A percentile compares a stretch with the other conserved stretches of the same genome.
These are phyloP conservation scores for Acrobeloides nanus DNA, from an alignment of 2,888 invertebrate species.

Conservation along the genomic window DNA sequence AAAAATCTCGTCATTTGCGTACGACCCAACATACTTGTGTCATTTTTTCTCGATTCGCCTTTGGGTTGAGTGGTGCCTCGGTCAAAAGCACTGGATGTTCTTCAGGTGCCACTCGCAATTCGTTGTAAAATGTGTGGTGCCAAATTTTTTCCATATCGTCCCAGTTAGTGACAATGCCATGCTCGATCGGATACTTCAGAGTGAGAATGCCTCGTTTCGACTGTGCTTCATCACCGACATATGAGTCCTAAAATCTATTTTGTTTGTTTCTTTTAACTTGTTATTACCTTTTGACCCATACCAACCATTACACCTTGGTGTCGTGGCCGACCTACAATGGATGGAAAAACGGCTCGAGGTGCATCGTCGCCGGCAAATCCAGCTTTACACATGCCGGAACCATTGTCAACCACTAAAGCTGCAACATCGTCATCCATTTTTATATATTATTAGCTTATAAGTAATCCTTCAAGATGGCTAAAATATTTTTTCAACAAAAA, in stretches of 20 bases:
- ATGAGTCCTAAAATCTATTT: conserved; percentile 61
- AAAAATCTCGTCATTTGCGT: conserved; percentile 63
- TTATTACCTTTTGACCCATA: conserved; percentile 55
- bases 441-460: too few relatives aligned
- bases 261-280: too few relatives aligned
- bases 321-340: conserved; percentile 70
- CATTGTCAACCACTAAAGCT: conserved; percentile 61
- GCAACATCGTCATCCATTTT: conserved; percentile 95
- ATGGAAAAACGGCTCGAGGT: conserved; percentile 74
- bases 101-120: conserved; percentile 67
- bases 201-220: conserved; percentile 76
- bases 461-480: too few relatives aligned
- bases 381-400: conserved; percentile 59
- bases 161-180: conserved; percentile 96
- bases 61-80: conserved; percentile 85
- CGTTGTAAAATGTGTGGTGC: conserved; percentile 98
- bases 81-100: conserved; percentile 75
- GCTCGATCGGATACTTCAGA: conserved; percentile 89
- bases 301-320: conserved; percentile 62
- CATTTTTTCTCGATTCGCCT: conserved; percentile 73
- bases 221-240: conserved; percentile 58
- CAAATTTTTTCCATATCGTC: conserved; percentile 98
- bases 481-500: too few relatives aligned
- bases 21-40: too few relatives aligned
- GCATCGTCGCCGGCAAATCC: conserved; percentile 70